Percentiles rank a stretch among this genome's conserved stretches.
phyloP scores from a whole-genome alignment of 1,140 invertebrate species.

The Adoxophyes honmai region DNA sequence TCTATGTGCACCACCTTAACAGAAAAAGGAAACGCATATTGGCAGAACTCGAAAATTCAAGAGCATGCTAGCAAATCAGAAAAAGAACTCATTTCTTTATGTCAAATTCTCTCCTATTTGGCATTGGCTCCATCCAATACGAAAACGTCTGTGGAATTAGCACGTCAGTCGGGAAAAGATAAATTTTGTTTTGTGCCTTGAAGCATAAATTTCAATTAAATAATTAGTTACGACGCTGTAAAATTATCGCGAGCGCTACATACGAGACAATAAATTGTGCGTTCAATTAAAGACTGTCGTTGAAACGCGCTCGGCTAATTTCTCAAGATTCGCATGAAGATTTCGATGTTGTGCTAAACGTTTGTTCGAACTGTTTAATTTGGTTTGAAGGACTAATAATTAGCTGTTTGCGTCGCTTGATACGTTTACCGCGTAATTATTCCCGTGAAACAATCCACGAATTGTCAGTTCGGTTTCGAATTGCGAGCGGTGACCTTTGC shows the following conservation, averaged over 20 bases:
- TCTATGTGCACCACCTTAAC: too few species aligned
- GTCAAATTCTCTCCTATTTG: too few species aligned
- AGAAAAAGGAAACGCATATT: too few species aligned
- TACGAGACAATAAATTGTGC: slow-evolving; percentile 22
- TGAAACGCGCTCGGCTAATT: neutral
- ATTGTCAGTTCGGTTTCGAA: neutral
- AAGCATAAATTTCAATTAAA: slow-evolving; percentile 32
- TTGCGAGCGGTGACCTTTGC: neutral
- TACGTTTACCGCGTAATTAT: slow-evolving; percentile 13
- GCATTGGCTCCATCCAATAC: too few species aligned
- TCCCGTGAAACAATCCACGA: neutral
- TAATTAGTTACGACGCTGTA: slow-evolving; percentile 22
- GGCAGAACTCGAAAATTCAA: too few species aligned
- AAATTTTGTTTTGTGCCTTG: slow-evolving; percentile 34
- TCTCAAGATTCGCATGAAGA: neutral
- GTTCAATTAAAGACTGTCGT: slow-evolving; percentile 11
- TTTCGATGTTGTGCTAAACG: slow-evolving; percentile 7
- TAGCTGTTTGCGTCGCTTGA: slow-evolving; percentile 4
- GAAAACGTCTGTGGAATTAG: too few species aligned
- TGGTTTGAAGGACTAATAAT: slow-evolving; percentile 15
- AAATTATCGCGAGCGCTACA: slow-evolving; percentile 13
- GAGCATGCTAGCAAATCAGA: too few species aligned
- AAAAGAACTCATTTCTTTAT: too few species aligned
- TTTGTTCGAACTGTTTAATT: slow-evolving; percentile 12
- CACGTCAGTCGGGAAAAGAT: slow-evolving; percentile 32